Percentiles rank a stretch among this genome's conserved stretches.
These are phyloP conservation scores for Andricus curvator DNA, from an alignment of 2,888 invertebrate genomes.

Conservation along the genomic window DNA sequence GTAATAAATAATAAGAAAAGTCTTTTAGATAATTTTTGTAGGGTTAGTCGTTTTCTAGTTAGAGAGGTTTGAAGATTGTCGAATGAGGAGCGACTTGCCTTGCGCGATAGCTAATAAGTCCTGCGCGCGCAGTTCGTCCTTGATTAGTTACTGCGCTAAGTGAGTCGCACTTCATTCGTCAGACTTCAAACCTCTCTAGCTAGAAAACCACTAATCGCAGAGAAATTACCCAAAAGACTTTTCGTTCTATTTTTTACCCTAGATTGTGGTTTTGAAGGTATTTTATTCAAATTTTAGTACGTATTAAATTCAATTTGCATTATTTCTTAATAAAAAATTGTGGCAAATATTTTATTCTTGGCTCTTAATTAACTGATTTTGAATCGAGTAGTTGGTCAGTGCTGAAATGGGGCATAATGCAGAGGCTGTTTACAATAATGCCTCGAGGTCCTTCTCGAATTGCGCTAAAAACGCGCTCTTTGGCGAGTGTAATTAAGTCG, in stretches of 20 bases:
- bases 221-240: not conserved
- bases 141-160: not conserved
- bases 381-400: not conserved
- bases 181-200: not conserved
- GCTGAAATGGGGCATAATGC: conserved; percentile 19
- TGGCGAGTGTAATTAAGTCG: conserved; percentile 33
- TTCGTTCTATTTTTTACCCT: not conserved
- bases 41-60: not conserved
- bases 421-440: conserved; percentile 1
- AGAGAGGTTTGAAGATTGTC: not conserved
- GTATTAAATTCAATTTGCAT: not conserved
- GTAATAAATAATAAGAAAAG: not conserved
- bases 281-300: not conserved
- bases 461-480: conserved; percentile 24
- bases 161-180: not conserved
- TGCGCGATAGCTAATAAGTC: too few relatives aligned
- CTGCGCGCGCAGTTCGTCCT: not conserved
- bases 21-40: not conserved
- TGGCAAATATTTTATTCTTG: not conserved
- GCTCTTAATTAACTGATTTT: not conserved
- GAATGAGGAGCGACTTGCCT: not conserved
- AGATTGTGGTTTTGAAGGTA: not conserved
- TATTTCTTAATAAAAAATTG: not conserved
- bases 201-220: not conserved
- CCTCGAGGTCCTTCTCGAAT: conserved; percentile 1